Conservation (phyloP, 2,797 vertebrate genomes). For the Pelobates cultripes region DNA sequence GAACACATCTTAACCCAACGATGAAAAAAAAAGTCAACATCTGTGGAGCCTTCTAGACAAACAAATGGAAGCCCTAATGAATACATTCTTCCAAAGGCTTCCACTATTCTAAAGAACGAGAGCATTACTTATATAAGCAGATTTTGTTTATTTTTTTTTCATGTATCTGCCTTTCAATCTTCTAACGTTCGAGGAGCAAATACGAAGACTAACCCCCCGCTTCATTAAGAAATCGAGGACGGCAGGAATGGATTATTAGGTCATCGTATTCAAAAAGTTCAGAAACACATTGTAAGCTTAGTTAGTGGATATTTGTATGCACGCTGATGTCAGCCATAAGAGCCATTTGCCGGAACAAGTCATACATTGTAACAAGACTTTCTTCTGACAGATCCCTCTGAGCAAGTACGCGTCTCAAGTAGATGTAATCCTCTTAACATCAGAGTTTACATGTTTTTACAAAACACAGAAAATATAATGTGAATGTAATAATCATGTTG, state of each 20-base stretch:
- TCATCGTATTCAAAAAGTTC: slow-evolving; percentile 72
- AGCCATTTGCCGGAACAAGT: slow-evolving; percentile 73
- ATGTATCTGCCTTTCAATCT: slow-evolving; percentile 70
- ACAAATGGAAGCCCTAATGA: slow-evolving; percentile 70
- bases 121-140: slow-evolving; percentile 76
- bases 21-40: slow-evolving; percentile 90
- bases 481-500: slow-evolving; percentile 65
- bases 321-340: slow-evolving; percentile 64
- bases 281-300: slow-evolving; percentile 62
- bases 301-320: slow-evolving; percentile 57
- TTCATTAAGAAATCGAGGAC: slow-evolving; percentile 67
- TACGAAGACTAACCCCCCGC: slow-evolving; percentile 74
- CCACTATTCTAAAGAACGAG: slow-evolving; percentile 81
- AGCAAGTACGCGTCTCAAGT: slow-evolving; percentile 57
- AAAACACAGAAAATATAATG: slow-evolving; percentile 74
- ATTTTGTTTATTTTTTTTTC: slow-evolving; percentile 64
- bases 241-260: slow-evolving; percentile 67
- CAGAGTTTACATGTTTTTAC: slow-evolving; percentile 71
- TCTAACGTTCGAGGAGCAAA: slow-evolving; percentile 79
- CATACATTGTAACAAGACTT: slow-evolving; percentile 71
- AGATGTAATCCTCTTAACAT: slow-evolving; percentile 75
- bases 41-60: slow-evolving; percentile 84
- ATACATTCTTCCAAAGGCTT: slow-evolving; percentile 75
- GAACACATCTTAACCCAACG: slow-evolving; percentile 88
- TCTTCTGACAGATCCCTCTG: slow-evolving; percentile 68